Conservation (phyloP, 2,888 invertebrate genomes). For the Tromatobia lineatoria region DNA sequence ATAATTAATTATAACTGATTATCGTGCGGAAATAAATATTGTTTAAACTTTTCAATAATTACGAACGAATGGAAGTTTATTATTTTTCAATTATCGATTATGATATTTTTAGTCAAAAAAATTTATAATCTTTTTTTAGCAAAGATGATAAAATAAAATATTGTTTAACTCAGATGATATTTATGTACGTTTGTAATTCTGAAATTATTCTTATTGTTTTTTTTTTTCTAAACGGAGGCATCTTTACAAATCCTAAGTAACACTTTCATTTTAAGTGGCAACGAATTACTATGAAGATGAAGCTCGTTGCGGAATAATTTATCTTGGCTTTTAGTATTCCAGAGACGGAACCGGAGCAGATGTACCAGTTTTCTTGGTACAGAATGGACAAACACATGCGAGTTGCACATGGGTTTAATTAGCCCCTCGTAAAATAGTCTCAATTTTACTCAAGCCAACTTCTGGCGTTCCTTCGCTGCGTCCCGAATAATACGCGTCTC, state of each 20-base stretch:
- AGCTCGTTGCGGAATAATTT: conserved; percentile 37
- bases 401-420: conserved; percentile 57
- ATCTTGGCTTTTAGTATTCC: conserved; percentile 32
- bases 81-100: neutral
- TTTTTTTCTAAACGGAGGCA: neutral
- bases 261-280: neutral
- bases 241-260: neutral
- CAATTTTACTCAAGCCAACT: conserved; percentile 9
- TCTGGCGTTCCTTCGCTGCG: conserved; percentile 7
- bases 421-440: conserved; percentile 49
- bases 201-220: neutral
- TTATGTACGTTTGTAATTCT: too few species aligned
- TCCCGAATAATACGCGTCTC: neutral
- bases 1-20: too few species aligned
- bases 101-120: too few species aligned
- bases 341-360: conserved; percentile 64
- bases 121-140: too few species aligned
- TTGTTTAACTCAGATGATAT: neutral
- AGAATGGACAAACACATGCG: conserved; percentile 27
- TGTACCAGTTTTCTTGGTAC: conserved; percentile 23
- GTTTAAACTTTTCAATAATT: too few species aligned
- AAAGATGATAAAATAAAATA: neutral
- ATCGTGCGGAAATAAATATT: too few species aligned
- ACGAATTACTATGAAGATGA: neutral
- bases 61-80: neutral